Conservation (phyloP, 2,888 invertebrate species). For the Hirtodrosophila confusa region DNA sequence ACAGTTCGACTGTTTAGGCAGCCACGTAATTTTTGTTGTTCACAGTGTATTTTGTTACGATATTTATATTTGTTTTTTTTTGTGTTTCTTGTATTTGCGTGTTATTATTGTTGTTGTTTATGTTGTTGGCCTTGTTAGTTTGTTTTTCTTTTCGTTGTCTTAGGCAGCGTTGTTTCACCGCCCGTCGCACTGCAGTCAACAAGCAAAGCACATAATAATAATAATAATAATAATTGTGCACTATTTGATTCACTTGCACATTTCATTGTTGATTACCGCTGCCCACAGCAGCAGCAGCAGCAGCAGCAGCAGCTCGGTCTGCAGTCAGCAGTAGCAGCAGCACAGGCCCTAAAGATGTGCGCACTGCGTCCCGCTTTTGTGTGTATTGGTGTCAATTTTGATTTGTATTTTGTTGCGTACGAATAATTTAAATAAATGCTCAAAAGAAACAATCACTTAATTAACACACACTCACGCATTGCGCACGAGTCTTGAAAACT, state of each 20-base stretch:
- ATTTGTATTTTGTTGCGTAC: slow-evolving; percentile 4
- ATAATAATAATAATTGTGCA: slow-evolving; percentile 42
- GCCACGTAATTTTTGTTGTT: slow-evolving; percentile 5
- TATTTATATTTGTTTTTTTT: slow-evolving; percentile 38
- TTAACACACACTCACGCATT: slow-evolving; percentile 15
- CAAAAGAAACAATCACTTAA: slow-evolving; percentile 21
- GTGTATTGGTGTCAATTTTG: slow-evolving; percentile 17
- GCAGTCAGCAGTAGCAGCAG: neutral
- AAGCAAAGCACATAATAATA: slow-evolving; percentile 41
- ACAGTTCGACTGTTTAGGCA: no score
- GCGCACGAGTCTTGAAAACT: slow-evolving; percentile 22
- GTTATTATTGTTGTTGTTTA: slow-evolving; percentile 1
- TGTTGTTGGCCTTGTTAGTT: slow-evolving; percentile 52
- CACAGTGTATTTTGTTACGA: slow-evolving; percentile 47
- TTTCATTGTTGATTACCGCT: slow-evolving; percentile 51
- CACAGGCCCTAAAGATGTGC: slow-evolving; percentile 16
- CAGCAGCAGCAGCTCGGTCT: slow-evolving; percentile 7
- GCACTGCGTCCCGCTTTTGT: slow-evolving; percentile 8
- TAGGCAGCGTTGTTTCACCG: slow-evolving; percentile 43
- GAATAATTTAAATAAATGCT: slow-evolving; percentile 23
- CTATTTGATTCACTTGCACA: slow-evolving; percentile 67
- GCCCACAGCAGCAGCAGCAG: slow-evolving; percentile 6
- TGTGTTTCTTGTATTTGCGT: slow-evolving; percentile 18
- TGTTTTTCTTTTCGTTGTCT: slow-evolving; percentile 67
- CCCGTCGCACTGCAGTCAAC: slow-evolving; percentile 46